Percentiles rank a stretch among this genome's conserved stretches.
These are phyloP conservation scores for Lasioglossum vierecki DNA, from an alignment of 2,888 invertebrate species.

Conservation along the genomic window DNA sequence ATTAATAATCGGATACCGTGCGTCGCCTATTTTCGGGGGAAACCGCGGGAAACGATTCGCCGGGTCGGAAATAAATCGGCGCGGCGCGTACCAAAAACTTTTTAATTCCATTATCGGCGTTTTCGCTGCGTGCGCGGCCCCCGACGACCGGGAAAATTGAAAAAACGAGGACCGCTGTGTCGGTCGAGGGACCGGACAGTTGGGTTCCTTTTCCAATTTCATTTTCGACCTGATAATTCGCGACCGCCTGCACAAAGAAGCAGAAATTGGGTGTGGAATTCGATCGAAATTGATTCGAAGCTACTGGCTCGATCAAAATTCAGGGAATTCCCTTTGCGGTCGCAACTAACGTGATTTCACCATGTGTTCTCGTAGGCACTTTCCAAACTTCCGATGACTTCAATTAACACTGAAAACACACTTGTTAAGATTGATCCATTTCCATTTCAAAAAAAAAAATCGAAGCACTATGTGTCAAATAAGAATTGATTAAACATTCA, in stretches of 20 bases:
- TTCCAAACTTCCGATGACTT: neutral
- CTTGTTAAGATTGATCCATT: neutral
- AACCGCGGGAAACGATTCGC: conserved; percentile 55
- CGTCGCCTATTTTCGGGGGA: conserved; percentile 44
- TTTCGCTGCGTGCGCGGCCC: neutral
- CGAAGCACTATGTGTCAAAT: neutral
- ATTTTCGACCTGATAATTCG: neutral
- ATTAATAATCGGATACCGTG: conserved; percentile 31
- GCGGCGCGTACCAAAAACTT: conserved; percentile 40
- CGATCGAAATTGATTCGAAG: neutral
- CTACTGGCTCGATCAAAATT: neutral
- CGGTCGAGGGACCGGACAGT: neutral
- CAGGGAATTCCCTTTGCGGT: neutral
- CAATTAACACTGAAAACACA: neutral
- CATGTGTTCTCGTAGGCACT: neutral
- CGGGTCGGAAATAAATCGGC: conserved; percentile 55
- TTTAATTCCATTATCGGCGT: conserved; percentile 54
- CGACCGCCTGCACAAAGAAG: neutral
- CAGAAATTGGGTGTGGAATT: neutral
- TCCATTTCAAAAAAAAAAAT: too few species aligned
- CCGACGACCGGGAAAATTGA: neutral
- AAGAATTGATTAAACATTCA: neutral
- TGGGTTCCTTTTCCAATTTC: neutral
- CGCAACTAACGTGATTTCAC: neutral
- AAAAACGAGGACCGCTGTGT: neutral